Percentiles rank a stretch among this genome's conserved stretches.
phyloP scores from a whole-genome alignment of 2,797 vertebrate genomes.

The Stomatorhinus walkeri region DNA sequence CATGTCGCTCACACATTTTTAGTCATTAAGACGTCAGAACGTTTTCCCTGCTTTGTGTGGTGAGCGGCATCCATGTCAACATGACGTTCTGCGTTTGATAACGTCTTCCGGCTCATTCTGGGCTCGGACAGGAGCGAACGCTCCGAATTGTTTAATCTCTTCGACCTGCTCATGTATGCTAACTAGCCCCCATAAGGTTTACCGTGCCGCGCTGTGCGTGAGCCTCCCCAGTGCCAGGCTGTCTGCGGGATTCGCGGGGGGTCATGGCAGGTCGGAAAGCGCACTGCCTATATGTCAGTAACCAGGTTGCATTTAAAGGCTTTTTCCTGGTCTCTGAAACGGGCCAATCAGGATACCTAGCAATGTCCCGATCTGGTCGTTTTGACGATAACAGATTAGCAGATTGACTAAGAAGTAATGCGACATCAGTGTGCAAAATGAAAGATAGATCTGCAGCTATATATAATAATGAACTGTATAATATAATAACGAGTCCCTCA shows the following conservation, averaged over 20 bases:
- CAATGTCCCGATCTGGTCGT: background rate
- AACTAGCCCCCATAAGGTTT: background rate
- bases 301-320: background rate
- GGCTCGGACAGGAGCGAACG: background rate
- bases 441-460: background rate
- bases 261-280: slow-evolving; percentile 34
- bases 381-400: background rate
- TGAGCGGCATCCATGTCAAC: background rate
- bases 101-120: background rate
- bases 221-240: slow-evolving; percentile 28
- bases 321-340: background rate
- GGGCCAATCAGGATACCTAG: background rate
- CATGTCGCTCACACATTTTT: background rate
- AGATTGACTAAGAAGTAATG: background rate
- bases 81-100: background rate
- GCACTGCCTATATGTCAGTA: background rate
- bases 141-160: background rate
- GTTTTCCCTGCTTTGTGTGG: background rate
- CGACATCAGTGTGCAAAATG: background rate
- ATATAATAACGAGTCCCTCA: background rate
- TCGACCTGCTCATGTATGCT: background rate
- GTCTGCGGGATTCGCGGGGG: slow-evolving; percentile 30
- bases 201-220: background rate
- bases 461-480: background rate
- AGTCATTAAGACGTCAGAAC: background rate